A percentile compares a stretch with the other conserved stretches of the same genome.
Evolutionary conservation across 1,140 invertebrate genomes (phyloP).

Genomic region (Patella vulgata): DNA sequence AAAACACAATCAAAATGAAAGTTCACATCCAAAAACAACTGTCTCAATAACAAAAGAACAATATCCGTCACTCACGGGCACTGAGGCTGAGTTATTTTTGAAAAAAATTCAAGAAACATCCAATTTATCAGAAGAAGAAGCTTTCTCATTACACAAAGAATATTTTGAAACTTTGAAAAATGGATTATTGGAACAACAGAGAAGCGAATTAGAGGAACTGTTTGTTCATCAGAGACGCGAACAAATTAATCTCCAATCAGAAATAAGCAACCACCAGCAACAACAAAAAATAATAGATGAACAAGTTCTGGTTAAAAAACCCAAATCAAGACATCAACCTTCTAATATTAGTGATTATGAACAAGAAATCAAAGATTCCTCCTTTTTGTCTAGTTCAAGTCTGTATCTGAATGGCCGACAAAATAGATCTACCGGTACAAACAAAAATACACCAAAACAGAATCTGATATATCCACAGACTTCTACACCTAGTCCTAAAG

Average conservation of each 20-base stretch:
- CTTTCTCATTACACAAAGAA: slow-evolving; percentile 35
- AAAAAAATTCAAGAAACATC: not conserved
- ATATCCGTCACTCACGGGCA: not conserved
- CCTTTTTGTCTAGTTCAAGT: no score
- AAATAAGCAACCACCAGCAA: slow-evolving; percentile 41
- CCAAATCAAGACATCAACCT: no score
- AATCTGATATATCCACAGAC: slow-evolving; percentile 28
- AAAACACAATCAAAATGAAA: slow-evolving; percentile 4
- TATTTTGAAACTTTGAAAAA: slow-evolving; percentile 41
- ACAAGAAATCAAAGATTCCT: no score
- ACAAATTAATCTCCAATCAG: slow-evolving; percentile 39
- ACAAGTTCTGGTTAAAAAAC: no score
- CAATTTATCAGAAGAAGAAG: slow-evolving; percentile 29
- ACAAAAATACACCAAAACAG: slow-evolving; percentile 25
- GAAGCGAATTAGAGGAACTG: slow-evolving; percentile 42
- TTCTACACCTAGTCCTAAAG: slow-evolving; percentile 31
- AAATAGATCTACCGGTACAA: no score
- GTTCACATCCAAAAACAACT: slow-evolving; percentile 43
- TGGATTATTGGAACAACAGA: slow-evolving; percentile 43
- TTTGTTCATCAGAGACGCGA: slow-evolving; percentile 44
- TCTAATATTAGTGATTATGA: no score
- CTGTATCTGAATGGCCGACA: no score
- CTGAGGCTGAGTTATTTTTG: not conserved
- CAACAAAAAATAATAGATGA: slow-evolving; percentile 10
- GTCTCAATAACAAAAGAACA: slow-evolving; percentile 2